Percentiles rank a stretch among this genome's conserved stretches.
phyloP scores from a whole-genome alignment of 1,140 invertebrate species.

The Drosophila punjabiensis region DNA sequence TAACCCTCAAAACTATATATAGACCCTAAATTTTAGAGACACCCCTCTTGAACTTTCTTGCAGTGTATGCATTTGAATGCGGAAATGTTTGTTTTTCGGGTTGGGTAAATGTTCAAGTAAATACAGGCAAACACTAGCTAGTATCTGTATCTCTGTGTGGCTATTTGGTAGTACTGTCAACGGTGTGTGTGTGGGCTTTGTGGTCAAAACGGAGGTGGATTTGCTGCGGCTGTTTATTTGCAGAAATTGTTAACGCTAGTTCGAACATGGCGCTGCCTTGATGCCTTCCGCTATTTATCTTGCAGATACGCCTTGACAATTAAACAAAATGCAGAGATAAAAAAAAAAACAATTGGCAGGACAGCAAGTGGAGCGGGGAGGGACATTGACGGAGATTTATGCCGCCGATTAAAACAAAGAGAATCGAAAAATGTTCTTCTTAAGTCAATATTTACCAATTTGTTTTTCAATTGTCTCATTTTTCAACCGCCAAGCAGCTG shows the following conservation, averaged over 20 bases:
- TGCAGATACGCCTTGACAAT: constrained; percentile 51
- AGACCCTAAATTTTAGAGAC: no score
- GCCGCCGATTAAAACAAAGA: constrained; percentile 6
- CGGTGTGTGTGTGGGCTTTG: constrained; percentile 16
- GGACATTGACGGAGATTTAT: constrained; percentile 11
- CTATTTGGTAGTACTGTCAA: background rate
- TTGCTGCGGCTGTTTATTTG: constrained; percentile 43
- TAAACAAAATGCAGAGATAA: constrained; percentile 38
- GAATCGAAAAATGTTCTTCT: background rate
- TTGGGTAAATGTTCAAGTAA: constrained; percentile 17
- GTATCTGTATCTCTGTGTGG: constrained; percentile 21
- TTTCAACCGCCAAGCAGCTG: constrained; percentile 9
- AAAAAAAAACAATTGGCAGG: constrained; percentile 1
- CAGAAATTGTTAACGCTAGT: constrained; percentile 44
- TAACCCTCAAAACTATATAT: background rate
- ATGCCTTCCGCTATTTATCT: constrained; percentile 60
- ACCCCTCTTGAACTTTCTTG: background rate
- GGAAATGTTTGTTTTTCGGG: constrained; percentile 45
- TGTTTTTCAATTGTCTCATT: constrained; percentile 31
- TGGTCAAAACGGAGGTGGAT: constrained; percentile 38
- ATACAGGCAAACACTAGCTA: constrained; percentile 20
- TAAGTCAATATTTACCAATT: constrained; percentile 48
- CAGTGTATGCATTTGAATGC: constrained; percentile 43
- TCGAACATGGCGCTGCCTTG: constrained; percentile 24
- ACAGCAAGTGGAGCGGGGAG: constrained; percentile 11